phyloP scores from a whole-genome alignment of 2,888 invertebrate genomes.

The Caradrina kadenii region DNA sequence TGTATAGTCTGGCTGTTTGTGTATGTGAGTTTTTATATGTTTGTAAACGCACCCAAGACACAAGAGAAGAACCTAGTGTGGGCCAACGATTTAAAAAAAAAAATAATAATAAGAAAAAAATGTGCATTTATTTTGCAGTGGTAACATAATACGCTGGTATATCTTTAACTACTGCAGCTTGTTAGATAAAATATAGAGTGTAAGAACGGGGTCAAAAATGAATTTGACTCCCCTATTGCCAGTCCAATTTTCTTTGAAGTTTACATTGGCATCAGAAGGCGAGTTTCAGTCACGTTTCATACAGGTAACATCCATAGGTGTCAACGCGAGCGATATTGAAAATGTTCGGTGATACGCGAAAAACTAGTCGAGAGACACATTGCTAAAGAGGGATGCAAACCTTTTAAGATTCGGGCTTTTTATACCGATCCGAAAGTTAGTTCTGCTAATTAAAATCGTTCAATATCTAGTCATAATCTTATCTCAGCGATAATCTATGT shows the following conservation, averaged over 20 bases:
- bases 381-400: background rate
- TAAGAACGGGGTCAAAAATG: constrained; percentile 7
- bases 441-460: no score
- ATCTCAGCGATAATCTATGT: no score
- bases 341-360: constrained; percentile 69
- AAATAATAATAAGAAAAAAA: no score
- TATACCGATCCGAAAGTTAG: background rate
- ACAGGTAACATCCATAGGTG: constrained; percentile 70
- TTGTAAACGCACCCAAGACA: no score
- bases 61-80: no score
- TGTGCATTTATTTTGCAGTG: no score
- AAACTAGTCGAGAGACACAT: constrained; percentile 61
- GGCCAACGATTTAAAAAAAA: no score
- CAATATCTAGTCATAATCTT: no score
- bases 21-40: no score
- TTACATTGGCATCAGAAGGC: constrained; percentile 64
- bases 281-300: constrained; percentile 73
- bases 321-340: constrained; percentile 74
- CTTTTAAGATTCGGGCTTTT: background rate
- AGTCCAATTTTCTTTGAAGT: constrained; percentile 32
- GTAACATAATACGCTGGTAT: no score
- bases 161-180: background rate
- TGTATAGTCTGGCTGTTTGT: no score
- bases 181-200: no score
- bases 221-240: background rate